A percentile compares a stretch with the other conserved stretches of the same genome.
Evolutionary conservation across 2,888 invertebrate genomes (phyloP).

Genomic region (Hirtodrosophila confusa): DNA sequence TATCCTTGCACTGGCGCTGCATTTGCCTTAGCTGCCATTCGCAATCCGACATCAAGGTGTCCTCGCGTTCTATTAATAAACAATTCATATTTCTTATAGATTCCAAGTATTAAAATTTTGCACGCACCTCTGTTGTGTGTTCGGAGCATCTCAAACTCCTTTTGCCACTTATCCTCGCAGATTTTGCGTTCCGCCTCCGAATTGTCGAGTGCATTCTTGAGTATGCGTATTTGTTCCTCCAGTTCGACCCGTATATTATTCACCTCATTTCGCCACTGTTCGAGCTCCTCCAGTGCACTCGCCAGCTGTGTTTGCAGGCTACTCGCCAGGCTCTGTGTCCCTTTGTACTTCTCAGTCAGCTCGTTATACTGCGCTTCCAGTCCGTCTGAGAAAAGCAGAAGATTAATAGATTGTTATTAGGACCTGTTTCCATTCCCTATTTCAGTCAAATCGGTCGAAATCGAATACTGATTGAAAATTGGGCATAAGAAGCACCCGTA

Average conservation of each 20-base stretch:
- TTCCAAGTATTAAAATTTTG: neutral
- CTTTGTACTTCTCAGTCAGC: conserved; percentile 85
- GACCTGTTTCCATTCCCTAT: no score
- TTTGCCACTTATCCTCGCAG: conserved; percentile 87
- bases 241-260: conserved; percentile 85
- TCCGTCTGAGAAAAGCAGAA: conserved; percentile 73
- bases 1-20: conserved; percentile 88
- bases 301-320: conserved; percentile 82
- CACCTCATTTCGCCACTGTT: conserved; percentile 82
- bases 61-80: conserved; percentile 86
- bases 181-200: conserved; percentile 86
- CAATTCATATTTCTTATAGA: conserved; percentile 2
- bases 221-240: conserved; percentile 85
- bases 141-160: conserved; percentile 87
- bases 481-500: no score
- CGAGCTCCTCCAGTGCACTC: conserved; percentile 80
- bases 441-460: no score
- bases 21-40: conserved; percentile 93
- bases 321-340: conserved; percentile 84
- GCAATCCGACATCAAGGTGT: conserved; percentile 90
- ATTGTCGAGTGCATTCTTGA: conserved; percentile 86
- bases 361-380: conserved; percentile 85
- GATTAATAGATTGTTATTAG: no score
- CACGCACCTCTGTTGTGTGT: conserved; percentile 86
- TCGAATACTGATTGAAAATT: no score